These are phyloP conservation scores for Leptinotarsa undecemlineata DNA, from an alignment of 1,140 invertebrate genomes.

Conservation along the genomic window DNA sequence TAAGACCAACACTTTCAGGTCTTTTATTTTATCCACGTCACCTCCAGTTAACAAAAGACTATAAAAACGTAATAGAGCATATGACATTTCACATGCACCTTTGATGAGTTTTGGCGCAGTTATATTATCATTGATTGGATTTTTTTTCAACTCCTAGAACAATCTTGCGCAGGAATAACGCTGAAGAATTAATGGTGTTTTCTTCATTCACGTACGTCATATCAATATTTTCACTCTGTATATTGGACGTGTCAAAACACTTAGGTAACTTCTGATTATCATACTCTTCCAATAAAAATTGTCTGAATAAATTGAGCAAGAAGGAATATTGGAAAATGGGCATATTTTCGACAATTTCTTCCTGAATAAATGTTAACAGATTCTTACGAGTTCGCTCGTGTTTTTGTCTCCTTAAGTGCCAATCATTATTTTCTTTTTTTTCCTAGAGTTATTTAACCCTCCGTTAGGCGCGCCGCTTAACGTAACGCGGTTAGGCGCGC, in stretches of 20 bases:
- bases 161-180: not conserved
- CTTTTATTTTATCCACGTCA: constrained; percentile 2
- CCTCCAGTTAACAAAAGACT: constrained; percentile 15
- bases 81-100: not conserved
- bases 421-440: not conserved
- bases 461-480: too few species aligned
- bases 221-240: not conserved
- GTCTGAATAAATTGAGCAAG: not conserved
- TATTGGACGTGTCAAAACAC: not conserved
- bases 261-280: not conserved
- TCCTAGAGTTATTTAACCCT: constrained; percentile 1
- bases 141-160: not conserved
- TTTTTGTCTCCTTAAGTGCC: not conserved
- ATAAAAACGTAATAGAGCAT: constrained; percentile 9
- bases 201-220: not conserved
- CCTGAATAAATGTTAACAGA: not conserved
- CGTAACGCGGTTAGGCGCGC: too few species aligned
- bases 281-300: not conserved
- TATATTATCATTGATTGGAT: not conserved
- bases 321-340: not conserved
- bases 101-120: not conserved
- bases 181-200: not conserved
- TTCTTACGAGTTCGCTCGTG: not conserved
- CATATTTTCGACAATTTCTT: not conserved
- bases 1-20: not conserved